These are phyloP conservation scores for Sphinx pinastri DNA, from an alignment of 2,888 invertebrate genomes.

Conservation along the genomic window DNA sequence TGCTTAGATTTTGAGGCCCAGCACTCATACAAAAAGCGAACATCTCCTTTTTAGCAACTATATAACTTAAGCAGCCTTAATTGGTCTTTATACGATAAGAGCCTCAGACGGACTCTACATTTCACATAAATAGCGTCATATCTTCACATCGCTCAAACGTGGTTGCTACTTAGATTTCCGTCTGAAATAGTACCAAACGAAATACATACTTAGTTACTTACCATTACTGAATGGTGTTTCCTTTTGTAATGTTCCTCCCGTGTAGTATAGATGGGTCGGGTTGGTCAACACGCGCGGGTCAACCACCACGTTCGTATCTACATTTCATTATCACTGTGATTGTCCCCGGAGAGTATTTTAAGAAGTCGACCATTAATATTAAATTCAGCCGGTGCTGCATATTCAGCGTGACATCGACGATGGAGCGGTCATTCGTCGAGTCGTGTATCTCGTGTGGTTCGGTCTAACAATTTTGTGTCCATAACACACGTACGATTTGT, in stretches of 20 bases:
- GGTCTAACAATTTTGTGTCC: constrained; percentile 4
- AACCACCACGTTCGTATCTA: constrained; percentile 51
- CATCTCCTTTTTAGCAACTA: too few species aligned
- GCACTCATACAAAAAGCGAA: too few species aligned
- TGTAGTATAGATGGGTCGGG: not conserved
- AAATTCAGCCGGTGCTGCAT: constrained; percentile 64
- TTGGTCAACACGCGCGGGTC: constrained; percentile 56
- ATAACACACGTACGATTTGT: constrained; percentile 30
- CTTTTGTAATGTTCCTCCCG: not conserved
- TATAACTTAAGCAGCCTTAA: too few species aligned
- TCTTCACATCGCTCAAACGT: too few species aligned
- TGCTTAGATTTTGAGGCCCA: too few species aligned
- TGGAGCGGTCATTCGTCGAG: constrained; percentile 69
- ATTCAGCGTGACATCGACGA: constrained; percentile 73
- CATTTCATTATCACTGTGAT: constrained; percentile 65
- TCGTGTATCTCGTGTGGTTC: constrained; percentile 23
- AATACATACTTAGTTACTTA: too few species aligned
- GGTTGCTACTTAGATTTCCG: too few species aligned
- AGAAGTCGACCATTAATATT: constrained; percentile 72
- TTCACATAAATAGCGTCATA: too few species aligned
- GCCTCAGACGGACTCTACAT: too few species aligned
- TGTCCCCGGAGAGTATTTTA: constrained; percentile 66
- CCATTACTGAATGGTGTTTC: not conserved
- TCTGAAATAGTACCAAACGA: too few species aligned
- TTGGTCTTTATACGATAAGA: too few species aligned